Percentiles rank a stretch among this genome's conserved stretches.
phyloP scores from a whole-genome alignment of 2,888 invertebrate genomes.

The Hetaerina titia region DNA sequence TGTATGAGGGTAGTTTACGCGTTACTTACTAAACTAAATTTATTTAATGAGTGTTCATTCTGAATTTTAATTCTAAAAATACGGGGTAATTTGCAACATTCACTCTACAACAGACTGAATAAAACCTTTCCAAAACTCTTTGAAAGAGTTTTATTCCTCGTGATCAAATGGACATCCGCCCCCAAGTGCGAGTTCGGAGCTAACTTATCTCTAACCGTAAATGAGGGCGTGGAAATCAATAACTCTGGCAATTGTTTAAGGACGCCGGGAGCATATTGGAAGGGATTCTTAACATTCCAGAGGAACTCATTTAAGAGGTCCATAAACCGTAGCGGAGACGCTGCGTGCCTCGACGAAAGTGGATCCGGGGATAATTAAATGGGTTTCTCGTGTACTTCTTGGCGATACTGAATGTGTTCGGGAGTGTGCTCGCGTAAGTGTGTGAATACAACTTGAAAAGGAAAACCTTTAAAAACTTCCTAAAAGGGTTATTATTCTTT shows the following conservation, averaged over 20 bases:
- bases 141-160: neutral
- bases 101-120: too few species aligned
- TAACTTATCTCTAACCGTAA: neutral
- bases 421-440: neutral
- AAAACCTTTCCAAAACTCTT: too few species aligned
- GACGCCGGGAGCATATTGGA: neutral
- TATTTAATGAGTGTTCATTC: too few species aligned
- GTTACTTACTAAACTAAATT: too few species aligned
- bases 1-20: too few species aligned
- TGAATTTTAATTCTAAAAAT: too few species aligned
- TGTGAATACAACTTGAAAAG: neutral
- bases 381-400: constrained; percentile 11
- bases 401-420: neutral
- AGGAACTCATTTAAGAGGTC: neutral
- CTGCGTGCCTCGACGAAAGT: constrained; percentile 3
- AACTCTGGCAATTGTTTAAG: neutral
- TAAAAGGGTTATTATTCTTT: neutral
- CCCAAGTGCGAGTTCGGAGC: neutral
- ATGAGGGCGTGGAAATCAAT: neutral
- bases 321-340: neutral
- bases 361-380: constrained; percentile 21
- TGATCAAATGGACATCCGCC: neutral
- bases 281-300: neutral
- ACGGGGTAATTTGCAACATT: too few species aligned
- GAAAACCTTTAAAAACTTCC: neutral